phyloP scores from a whole-genome alignment of 2,888 invertebrate species.

The Papilio demoleus region DNA sequence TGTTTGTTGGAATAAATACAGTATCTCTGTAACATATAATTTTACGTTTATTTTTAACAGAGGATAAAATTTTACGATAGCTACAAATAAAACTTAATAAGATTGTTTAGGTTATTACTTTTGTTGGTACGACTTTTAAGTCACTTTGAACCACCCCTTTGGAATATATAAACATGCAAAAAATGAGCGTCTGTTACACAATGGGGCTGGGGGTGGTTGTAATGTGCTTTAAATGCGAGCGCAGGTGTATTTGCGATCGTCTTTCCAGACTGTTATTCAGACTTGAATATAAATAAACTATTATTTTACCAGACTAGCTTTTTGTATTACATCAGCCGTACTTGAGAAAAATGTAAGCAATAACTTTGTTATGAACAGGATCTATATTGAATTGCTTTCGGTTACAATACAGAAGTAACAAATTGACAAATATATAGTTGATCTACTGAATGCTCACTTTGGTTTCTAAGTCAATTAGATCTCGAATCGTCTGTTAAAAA shows the following conservation, averaged over 20 bases:
- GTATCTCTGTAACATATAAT: too few relatives aligned
- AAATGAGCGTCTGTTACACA: slow-evolving; percentile 26
- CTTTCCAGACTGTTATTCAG: slow-evolving; percentile 69
- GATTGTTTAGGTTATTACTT: slow-evolving; percentile 14
- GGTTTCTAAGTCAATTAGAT: neutral
- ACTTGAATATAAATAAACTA: slow-evolving; percentile 78
- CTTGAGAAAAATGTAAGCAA: slow-evolving; percentile 46
- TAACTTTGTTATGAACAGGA: neutral
- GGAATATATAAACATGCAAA: slow-evolving; percentile 24
- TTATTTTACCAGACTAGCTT: slow-evolving; percentile 57
- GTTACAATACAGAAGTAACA: neutral
- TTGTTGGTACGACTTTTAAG: slow-evolving; percentile 9
- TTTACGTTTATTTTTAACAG: neutral
- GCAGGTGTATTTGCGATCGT: slow-evolving; percentile 68
- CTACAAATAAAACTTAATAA: slow-evolving; percentile 20
- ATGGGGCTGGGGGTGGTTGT: slow-evolving; percentile 30
- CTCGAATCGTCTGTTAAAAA: neutral
- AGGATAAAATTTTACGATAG: neutral
- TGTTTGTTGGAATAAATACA: too few relatives aligned
- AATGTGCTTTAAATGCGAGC: slow-evolving; percentile 45
- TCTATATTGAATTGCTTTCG: neutral
- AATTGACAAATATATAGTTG: neutral
- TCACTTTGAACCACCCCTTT: slow-evolving; percentile 22
- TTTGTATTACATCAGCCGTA: slow-evolving; percentile 49
- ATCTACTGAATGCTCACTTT: neutral